phyloP scores from a whole-genome alignment of 2,113 vertebrate species.

The Orycteropus afer region DNA sequence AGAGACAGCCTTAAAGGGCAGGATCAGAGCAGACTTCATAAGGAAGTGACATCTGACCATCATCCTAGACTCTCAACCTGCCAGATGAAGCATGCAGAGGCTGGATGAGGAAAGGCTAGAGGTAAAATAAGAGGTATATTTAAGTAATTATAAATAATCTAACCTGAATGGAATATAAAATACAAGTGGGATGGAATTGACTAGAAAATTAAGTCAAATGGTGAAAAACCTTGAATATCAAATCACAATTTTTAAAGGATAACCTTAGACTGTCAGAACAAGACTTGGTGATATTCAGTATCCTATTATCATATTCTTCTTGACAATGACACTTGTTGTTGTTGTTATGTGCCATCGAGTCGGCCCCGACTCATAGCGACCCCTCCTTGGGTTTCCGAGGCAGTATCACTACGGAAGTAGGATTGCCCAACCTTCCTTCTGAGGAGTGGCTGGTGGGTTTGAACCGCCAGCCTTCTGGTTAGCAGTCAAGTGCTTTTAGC shows the following conservation, averaged over 20 bases:
- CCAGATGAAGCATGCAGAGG: not conserved
- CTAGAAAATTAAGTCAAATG: constrained; percentile 4
- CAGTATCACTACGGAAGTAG: too few relatives aligned
- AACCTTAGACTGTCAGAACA: not conserved
- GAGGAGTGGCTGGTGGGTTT: too few relatives aligned
- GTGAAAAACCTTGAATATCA: not conserved
- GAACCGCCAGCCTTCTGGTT: too few relatives aligned
- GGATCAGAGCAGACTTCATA: not conserved
- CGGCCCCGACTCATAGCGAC: too few relatives aligned
- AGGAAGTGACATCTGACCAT: not conserved
- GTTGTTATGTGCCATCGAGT: too few relatives aligned
- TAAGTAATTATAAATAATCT: not conserved
- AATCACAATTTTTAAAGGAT: constrained; percentile 34
- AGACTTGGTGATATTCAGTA: not conserved
- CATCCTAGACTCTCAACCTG: not conserved
- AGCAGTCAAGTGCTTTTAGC: too few relatives aligned
- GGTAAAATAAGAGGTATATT: not conserved
- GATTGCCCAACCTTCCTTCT: too few relatives aligned
- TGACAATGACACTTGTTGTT: not conserved
- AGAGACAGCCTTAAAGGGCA: not conserved
- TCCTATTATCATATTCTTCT: not conserved
- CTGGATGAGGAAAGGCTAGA: not conserved
- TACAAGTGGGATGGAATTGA: not conserved
- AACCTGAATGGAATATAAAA: not conserved
- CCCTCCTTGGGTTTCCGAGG: too few relatives aligned